Evolutionary conservation across 2,113 vertebrate species (phyloP), one percentile per base, ranked within the genome.

Genomic region (Himantopus leucocephalus): DNA sequence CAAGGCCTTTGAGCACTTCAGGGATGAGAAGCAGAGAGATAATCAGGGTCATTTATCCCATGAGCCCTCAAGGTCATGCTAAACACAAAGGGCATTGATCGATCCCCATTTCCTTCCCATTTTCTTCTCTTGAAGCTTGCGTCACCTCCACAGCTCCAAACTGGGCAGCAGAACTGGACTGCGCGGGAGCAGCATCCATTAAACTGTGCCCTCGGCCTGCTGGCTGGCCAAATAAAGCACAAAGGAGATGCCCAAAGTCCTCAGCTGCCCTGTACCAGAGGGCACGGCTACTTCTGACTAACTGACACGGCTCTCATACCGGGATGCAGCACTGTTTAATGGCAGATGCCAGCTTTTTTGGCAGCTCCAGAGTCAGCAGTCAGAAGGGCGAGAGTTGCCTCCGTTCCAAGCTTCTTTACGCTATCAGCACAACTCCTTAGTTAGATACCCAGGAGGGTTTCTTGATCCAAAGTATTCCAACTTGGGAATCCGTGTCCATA

Each of bases 11-110:
- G 19, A 66, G 93, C 41, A 32, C 77, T 95, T 64, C 34, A n/a
- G 70, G 82, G 90, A 73, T 79, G 62, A 91, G 84, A 88, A 92
- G 70, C 62, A 47, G 71, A 24, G 67, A 55, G 71, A 91, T 41
- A 96, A 94, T 68, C 29, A 14, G 34, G 64, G 52, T 62, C 75
- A 55, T 94, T 94, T 66, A 93, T 93, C 62, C 78, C 67, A n/a
- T 0, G 18, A 74, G 59, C 60, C 84, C 93, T 53, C 72, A 41
- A 71, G 91, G 86, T 95, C 87, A 83, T 0, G 14, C 39, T 16
- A 16, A 63, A 88, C 89, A 95, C 64, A 83, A 71, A 86, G 68
- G 35, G 26, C 85, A 93, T 93, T 96, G 81, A 94, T 79, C 35
- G 4, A 23, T 5, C 50, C n/a, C 55, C 35, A 2, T 37, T 90